These are phyloP conservation scores for Nasonia oneida DNA, from an alignment of 2,888 invertebrate species.

Conservation along the genomic window DNA sequence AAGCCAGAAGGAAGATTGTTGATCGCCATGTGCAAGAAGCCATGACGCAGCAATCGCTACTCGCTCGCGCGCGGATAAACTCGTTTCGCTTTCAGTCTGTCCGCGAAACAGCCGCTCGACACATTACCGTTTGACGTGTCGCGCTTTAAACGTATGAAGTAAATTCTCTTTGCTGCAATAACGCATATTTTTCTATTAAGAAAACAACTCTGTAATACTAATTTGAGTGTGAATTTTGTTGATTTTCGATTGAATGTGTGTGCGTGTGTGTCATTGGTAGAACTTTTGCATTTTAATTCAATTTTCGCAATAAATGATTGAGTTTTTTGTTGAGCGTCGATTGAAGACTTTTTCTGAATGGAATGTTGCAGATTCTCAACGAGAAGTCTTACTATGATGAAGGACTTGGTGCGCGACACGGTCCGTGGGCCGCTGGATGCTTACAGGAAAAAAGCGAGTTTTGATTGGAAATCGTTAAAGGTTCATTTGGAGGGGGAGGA, in stretches of 20 bases:
- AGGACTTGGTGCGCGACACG: constrained; percentile 84
- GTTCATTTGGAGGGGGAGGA: constrained; percentile 90
- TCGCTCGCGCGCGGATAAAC: not conserved
- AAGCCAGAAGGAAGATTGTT: not conserved
- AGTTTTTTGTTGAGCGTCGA: not conserved
- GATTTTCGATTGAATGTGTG: too few relatives aligned
- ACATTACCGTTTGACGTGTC: not conserved
- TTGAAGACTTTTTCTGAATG: not conserved
- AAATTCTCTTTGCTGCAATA: not conserved
- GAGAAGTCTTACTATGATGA: constrained; percentile 60
- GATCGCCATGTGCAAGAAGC: not conserved
- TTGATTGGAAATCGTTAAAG: constrained; percentile 93
- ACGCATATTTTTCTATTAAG: not conserved
- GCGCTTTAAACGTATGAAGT: not conserved
- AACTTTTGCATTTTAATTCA: too few relatives aligned
- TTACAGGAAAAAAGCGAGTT: constrained; percentile 89
- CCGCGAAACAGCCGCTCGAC: not conserved
- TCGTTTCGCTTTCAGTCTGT: not conserved
- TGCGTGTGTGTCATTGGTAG: too few relatives aligned
- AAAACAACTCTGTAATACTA: too few relatives aligned
- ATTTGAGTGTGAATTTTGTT: too few relatives aligned
- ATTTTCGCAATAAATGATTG: not conserved
- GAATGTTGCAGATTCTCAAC: constrained; percentile 43
- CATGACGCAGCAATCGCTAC: constrained; percentile 7
- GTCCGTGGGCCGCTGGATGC: constrained; percentile 88